Conservation (phyloP, 1,140 invertebrate genomes). For the Asbolus verrucosus region DNA sequence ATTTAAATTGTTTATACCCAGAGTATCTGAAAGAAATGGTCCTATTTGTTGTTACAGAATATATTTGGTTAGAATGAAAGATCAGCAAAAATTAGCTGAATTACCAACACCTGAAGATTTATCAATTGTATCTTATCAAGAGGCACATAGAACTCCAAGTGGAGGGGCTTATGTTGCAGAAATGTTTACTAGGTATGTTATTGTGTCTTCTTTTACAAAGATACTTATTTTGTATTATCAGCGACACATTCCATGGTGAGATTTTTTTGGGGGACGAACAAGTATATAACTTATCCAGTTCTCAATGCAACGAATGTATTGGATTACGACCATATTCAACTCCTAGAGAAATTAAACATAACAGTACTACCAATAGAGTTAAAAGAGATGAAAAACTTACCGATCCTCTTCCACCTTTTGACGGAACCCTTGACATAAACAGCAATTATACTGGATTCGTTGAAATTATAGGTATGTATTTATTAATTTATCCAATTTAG, state of each 20-base stretch:
- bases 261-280: slow-evolving; percentile 77
- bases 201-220: not conserved
- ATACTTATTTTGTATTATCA: slow-evolving; percentile 50
- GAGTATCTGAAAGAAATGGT: slow-evolving; percentile 85
- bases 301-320: slow-evolving; percentile 67
- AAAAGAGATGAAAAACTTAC: slow-evolving; percentile 55
- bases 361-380: slow-evolving; percentile 55
- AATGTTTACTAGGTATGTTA: slow-evolving; percentile 75
- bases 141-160: slow-evolving; percentile 74
- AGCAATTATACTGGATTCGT: slow-evolving; percentile 87
- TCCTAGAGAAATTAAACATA: slow-evolving; percentile 56
- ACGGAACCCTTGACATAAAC: slow-evolving; percentile 79
- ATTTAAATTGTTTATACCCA: slow-evolving; percentile 78
- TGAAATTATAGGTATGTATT: slow-evolving; percentile 78
- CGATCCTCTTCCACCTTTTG: slow-evolving; percentile 66
- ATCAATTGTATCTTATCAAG: slow-evolving; percentile 76
- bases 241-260: slow-evolving; percentile 69
- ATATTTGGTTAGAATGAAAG: slow-evolving; percentile 78
- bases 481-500: slow-evolving; percentile 12
- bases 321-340: slow-evolving; percentile 67
- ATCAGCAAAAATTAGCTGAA: slow-evolving; percentile 73
- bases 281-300: slow-evolving; percentile 64
- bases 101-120: slow-evolving; percentile 77
- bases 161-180: slow-evolving; percentile 86
- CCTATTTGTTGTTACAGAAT: slow-evolving; percentile 88